phyloP scores from a whole-genome alignment of 1,140 invertebrate species.

The Pseudomyrmex dendroicus region DNA sequence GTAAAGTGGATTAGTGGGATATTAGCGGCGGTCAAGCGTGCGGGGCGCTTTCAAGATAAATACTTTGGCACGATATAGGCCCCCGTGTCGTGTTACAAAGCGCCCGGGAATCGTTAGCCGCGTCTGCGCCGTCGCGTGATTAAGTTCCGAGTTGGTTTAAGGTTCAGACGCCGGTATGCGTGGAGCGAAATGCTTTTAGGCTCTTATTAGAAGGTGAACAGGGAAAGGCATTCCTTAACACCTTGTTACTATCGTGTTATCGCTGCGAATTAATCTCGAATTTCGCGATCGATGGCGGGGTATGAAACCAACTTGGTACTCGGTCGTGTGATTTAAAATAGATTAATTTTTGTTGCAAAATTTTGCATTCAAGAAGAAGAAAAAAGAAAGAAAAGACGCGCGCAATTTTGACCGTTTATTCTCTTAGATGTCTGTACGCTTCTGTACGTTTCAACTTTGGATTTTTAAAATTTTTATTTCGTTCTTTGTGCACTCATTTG shows the following conservation, averaged over 20 bases:
- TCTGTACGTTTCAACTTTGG: neutral
- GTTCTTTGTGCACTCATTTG: neutral
- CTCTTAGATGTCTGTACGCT: neutral
- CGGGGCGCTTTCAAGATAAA: conserved; percentile 56
- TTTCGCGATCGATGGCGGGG: conserved; percentile 1
- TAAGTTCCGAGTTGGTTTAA: conserved; percentile 30
- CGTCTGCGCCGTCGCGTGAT: conserved; percentile 55
- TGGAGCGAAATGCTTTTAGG: conserved; percentile 28
- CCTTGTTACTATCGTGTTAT: conserved; percentile 34
- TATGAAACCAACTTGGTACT: conserved; percentile 6
- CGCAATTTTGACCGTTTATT: neutral
- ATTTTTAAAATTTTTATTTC: conserved; percentile 19
- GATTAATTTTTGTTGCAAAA: neutral
- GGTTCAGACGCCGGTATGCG: conserved; percentile 24
- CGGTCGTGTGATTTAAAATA: neutral
- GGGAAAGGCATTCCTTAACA: conserved; percentile 36
- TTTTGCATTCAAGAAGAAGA: neutral
- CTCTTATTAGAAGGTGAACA: conserved; percentile 32
- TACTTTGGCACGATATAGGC: conserved; percentile 54
- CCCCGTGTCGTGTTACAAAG: conserved; percentile 55
- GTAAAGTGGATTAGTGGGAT: conserved; percentile 58
- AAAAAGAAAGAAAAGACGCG: neutral
- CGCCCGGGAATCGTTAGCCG: conserved; percentile 47
- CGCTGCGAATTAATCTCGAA: conserved; percentile 32
- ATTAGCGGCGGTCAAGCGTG: conserved; percentile 59